Base-by-base conservation (phyloP, 2,113 vertebrate species). In the Setophaga petechia region DNA sequence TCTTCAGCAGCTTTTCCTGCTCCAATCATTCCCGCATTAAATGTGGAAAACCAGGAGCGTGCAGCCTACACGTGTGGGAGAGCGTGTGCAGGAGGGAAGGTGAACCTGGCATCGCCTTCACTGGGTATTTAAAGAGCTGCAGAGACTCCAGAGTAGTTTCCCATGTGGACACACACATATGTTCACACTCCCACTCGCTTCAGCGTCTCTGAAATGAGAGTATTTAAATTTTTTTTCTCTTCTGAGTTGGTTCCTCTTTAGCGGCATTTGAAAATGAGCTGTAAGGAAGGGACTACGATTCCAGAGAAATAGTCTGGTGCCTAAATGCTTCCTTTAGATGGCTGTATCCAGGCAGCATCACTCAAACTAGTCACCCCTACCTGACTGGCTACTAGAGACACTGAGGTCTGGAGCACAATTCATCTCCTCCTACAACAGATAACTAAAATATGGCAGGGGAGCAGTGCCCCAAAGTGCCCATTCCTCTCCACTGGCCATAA, bases 111-210 rank as follows among this genome's bases (percentile, higher is more conserved):
- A 75, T 77, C 2, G 0, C n/a, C 5, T 81, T 86, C 85, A 4
- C 52, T 31, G 61, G 17, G 59, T 93, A 93, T 96, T 95, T 96
- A 94, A 95, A 94, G 82, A 92, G 37, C 79, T 55, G 35, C 82
- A 93, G 78, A 43, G 52, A 67, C 68, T 93, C 93, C 65, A 80
- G 90, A 90, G 94, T 95, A 86, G 82, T 84, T 96, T 72, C 93
- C 92, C 92, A 77, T 78, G 94, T 88, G 93, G 84, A 90, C 83
- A 81, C 65, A 84, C 73, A 65, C 93, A 94, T 92, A 95, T 95
- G 95, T 96, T 97, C 94, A 72, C 91, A 96, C 95, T 97, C 94
- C 93, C 80, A 95, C 94, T 81, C 81, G 20, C 82, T 92, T 84
- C 58, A 81, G 76, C 9, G 30, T 55, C 65, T 88, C 93, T 88